Evolutionary conservation across 2,113 vertebrate species (phyloP).

Genomic region (Galbula dea): DNA sequence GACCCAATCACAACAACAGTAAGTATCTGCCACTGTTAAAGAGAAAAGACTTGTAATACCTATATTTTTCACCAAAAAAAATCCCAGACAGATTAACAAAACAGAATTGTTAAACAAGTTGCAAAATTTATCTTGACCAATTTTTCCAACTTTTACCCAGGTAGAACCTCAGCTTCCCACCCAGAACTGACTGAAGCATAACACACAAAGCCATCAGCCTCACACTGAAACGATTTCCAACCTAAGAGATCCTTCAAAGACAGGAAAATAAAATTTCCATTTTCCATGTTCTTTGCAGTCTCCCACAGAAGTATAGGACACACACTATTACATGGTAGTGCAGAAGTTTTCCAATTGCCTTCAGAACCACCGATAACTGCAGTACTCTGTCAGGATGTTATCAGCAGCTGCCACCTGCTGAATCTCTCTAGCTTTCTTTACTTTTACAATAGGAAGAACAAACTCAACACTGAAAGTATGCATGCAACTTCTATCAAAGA

Average conservation of each 20-base stretch:
- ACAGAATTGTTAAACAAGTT: neutral
- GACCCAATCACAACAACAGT: neutral
- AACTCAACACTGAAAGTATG: neutral
- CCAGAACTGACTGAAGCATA: neutral
- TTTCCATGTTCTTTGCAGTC: neutral
- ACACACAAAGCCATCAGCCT: neutral
- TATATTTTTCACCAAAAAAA: neutral
- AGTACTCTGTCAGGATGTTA: neutral
- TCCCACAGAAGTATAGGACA: neutral
- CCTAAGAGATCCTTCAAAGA: neutral
- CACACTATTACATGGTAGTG: neutral
- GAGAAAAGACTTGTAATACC: neutral
- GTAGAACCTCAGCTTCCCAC: neutral
- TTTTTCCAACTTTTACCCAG: neutral
- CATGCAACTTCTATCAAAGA: neutral
- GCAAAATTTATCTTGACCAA: neutral
- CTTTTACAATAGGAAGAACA: neutral
- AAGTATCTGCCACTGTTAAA: neutral
- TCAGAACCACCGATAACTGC: neutral
- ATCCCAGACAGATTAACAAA: neutral
- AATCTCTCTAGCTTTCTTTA: neutral
- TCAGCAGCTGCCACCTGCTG: slow-evolving; percentile 13
- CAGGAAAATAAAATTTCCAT: neutral
- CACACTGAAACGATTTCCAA: neutral
- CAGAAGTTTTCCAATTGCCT: neutral